These are phyloP conservation scores for Aporrectodea caliginosa DNA, from an alignment of 1,140 invertebrate genomes.

Conservation along the genomic window DNA sequence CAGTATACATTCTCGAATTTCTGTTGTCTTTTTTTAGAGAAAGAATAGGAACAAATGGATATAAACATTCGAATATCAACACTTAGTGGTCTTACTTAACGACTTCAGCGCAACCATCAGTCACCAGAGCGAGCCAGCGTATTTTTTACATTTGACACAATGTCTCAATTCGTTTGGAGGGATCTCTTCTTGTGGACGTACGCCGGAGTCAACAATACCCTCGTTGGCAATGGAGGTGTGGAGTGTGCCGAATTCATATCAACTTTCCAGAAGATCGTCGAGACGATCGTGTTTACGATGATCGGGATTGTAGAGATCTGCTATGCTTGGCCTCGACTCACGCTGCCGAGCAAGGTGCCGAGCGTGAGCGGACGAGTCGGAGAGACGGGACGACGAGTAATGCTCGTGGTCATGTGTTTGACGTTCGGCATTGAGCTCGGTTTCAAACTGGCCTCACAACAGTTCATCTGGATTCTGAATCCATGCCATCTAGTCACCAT, in stretches of 20 bases:
- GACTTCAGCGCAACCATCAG: too few species aligned
- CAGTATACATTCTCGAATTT: too few species aligned
- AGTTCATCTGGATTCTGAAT: conserved; percentile 87
- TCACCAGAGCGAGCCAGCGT: too few species aligned
- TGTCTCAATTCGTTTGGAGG: background rate
- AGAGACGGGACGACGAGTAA: background rate
- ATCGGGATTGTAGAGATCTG: background rate
- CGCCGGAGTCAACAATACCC: background rate
- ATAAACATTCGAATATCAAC: too few species aligned
- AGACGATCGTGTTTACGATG: background rate
- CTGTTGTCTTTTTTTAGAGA: too few species aligned
- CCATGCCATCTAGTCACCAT: conserved; percentile 87
- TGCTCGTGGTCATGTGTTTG: conserved; percentile 51
- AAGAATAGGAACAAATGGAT: too few species aligned
- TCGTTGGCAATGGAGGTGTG: background rate
- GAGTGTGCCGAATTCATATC: background rate
- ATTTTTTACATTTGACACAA: too few species aligned
- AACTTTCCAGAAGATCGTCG: background rate
- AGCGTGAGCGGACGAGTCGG: background rate
- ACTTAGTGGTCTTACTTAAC: too few species aligned
- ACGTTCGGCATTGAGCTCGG: conserved; percentile 87
- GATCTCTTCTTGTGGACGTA: background rate
- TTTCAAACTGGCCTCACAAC: conserved; percentile 82
- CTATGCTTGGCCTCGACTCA: background rate
- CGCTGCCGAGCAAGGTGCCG: background rate